Evolutionary conservation across 37 sponge, comb jelly and placozoan species (phyloP), one percentile per base, ranked within the genome.

Genomic region (Petrosia ficiformis): DNA sequence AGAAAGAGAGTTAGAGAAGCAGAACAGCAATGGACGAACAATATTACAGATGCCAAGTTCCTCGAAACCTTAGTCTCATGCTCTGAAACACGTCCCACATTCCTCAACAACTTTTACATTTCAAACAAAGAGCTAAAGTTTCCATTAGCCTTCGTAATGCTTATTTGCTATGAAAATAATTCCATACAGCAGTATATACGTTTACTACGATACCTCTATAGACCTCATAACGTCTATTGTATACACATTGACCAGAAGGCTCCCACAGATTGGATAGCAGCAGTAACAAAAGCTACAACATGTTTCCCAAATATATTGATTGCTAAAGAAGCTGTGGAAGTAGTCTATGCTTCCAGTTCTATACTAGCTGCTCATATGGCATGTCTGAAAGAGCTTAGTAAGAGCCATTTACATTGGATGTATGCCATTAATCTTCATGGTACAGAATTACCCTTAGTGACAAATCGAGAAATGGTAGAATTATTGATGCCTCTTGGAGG

Each of bases 381-480:
- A 6, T 61, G 63, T 61, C 28, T 61, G 22, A n/a, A 61, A 29
- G 63, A 61, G 28, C 63, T 61, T 5, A 24, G 6, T 29, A 8
- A 61, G 6, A 26, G 5, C 28, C 14, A n/a, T 5, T 22, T n/a
- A 8, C 14, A 8, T n/a, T 61, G 63, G 63, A 61, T 5, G 26
- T 61, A 61, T n/a, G 63, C 26, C 14, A 61, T 61, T 61, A 22
- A 61, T n/a, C 63, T 61, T 5, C 63, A 61, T 61, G 63, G 28
- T 26, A 61, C 63, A n/a, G 63, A 61, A n/a, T 29, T 61, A n/a
- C 63, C 63, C 28, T 29, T 61, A 6, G 63, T n/a, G 11, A 61
- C 63, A 61, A 61, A 61, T 29, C 11, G 63, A 61, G 63, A 61
- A 8, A 61, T 61, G 6, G 63, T 61, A 24, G 63, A 61, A 29